A percentile compares a stretch with the other conserved stretches of the same genome.
Evolutionary conservation across 2,797 vertebrate species (phyloP).

Genomic region (Tiaroga cobitis): DNA sequence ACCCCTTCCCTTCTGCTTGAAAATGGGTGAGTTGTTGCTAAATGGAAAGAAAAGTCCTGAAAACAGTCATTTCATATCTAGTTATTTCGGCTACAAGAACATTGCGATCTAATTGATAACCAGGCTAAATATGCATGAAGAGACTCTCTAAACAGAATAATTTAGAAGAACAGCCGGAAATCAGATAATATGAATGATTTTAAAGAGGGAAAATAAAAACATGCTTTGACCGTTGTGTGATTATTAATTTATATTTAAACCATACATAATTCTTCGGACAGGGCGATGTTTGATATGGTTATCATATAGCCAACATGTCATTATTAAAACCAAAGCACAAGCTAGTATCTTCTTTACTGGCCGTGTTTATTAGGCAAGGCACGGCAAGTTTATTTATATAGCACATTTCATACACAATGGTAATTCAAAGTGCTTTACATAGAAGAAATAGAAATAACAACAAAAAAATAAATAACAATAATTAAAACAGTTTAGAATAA

Average conservation of each 20-base stretch:
- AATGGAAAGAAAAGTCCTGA: conserved; percentile 38
- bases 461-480: no score
- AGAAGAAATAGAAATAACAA: no score
- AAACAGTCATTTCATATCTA: conserved; percentile 35
- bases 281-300: neutral
- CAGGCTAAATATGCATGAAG: conserved; percentile 57
- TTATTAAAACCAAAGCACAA: neutral
- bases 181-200: neutral
- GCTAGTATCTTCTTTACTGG: neutral
- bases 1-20: neutral
- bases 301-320: neutral
- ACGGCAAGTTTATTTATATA: no score
- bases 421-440: no score
- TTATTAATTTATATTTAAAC: neutral
- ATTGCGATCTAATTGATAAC: conserved; percentile 39
- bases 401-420: no score
- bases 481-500: no score
- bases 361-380: conserved; percentile 14
- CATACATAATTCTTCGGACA: neutral
- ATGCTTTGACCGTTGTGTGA: neutral
- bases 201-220: conserved; percentile 8
- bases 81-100: conserved; percentile 23
- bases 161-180: conserved; percentile 38
- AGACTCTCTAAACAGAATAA: conserved; percentile 59
- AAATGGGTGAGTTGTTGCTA: conserved; percentile 20